Base-by-base conservation (phyloP, 2,888 invertebrate species). In the Cotesia congregata region DNA sequence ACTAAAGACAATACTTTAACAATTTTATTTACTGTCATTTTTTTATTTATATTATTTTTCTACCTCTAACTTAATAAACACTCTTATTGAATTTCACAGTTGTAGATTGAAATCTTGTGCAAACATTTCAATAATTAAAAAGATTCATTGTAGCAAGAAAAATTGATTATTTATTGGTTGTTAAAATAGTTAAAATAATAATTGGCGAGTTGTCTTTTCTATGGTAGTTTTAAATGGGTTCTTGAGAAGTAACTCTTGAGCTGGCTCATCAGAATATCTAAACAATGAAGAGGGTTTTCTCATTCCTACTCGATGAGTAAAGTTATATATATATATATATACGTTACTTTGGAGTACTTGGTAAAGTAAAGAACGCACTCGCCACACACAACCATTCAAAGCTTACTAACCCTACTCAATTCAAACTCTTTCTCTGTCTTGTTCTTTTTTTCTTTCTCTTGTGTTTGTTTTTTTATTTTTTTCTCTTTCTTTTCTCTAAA, bases 231-330 rank as follows among this genome's bases (percentile, higher is more conserved):
- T 72, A 86, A 86, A 86, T 86, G 84, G 86, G 76, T 80, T 80
- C 82, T 82, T 85, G 82, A 83, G 83, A 84, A 80, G 81, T 80
- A 83, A 85, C 85, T 83, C 85, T 86, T 85, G 83, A 84, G 84
- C 86, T 84, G 84, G 85, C 84, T 88, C 87, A 86, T 87, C 87
- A 83, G 83, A 86, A 86, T 84, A 85, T 84, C 86, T 83, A 87
- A 87, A 87, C 87, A 87, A 86, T 86, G 81, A 68, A 67, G 68
- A 62, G 67, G 20, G 60, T 76, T 73, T 62, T 17, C 72, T 61
- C 20, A 61, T 50, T 7, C 50, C 50, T 50, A 50, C 50, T 50
- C 50, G 50, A 50, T 50, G 12, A 50, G 50, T 12, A 50, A 12
- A 50, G 7, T 12, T 12, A 12, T 50, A 9, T 50, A 12, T 50